Evolutionary conservation across 2,888 invertebrate species (phyloP).

Genomic region (Mythimna impura): DNA sequence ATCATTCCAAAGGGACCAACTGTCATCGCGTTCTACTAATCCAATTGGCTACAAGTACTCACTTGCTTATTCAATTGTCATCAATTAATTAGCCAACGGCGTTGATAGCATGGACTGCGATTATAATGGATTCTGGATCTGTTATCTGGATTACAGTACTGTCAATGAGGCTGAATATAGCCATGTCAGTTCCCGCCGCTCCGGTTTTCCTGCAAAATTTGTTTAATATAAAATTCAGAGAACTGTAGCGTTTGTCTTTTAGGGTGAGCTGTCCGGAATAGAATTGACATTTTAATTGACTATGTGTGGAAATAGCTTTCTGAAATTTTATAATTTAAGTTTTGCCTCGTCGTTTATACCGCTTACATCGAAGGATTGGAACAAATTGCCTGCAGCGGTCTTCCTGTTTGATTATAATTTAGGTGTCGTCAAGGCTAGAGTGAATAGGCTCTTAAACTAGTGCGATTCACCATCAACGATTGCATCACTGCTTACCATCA

Average conservation of each 20-base stretch:
- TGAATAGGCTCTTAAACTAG: no score
- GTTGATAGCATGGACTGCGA: slow-evolving; percentile 52
- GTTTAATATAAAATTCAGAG: slow-evolving; percentile 39
- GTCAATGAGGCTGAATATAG: slow-evolving; percentile 49
- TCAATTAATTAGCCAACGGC: slow-evolving; percentile 60
- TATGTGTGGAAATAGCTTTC: slow-evolving; percentile 7
- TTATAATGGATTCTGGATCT: slow-evolving; percentile 55
- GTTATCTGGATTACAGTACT: slow-evolving; percentile 46
- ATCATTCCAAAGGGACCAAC: slow-evolving; percentile 41
- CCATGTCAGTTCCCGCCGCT: slow-evolving; percentile 18
- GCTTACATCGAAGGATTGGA: no score
- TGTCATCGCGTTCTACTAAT: slow-evolving; percentile 52
- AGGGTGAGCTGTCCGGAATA: slow-evolving; percentile 14
- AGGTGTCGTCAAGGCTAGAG: no score
- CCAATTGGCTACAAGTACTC: slow-evolving; percentile 46
- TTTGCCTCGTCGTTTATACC: neutral
- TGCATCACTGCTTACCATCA: no score
- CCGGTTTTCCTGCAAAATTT: slow-evolving; percentile 32
- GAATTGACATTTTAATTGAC: slow-evolving; percentile 27
- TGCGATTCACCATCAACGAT: no score
- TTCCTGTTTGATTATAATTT: no score
- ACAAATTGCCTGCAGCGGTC: no score
- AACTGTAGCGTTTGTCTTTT: slow-evolving; percentile 36
- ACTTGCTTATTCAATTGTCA: slow-evolving; percentile 57
- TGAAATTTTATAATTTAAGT: neutral